These are phyloP conservation scores for Chondrilla cf. caribensis DNA, from an alignment of 37 sponge, comb jelly and placozoan genomes.

Conservation along the genomic window DNA sequence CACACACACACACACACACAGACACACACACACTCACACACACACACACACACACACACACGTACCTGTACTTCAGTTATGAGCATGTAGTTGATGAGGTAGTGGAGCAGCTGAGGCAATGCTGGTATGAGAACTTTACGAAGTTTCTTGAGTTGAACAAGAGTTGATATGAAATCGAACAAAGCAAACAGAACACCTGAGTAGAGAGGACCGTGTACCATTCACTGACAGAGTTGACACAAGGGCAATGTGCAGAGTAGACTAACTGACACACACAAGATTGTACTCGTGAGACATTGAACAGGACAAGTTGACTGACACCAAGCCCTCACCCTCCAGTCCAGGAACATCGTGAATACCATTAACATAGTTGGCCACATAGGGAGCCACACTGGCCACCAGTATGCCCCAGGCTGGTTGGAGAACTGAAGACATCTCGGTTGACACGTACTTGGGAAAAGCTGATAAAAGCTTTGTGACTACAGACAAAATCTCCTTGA, in stretches of 20 bases:
- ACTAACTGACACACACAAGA: background rate
- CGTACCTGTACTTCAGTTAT: conserved; percentile 60
- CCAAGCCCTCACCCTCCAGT: conserved; percentile 11
- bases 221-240: background rate
- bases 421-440: conserved; percentile 32
- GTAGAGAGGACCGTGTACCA: background rate
- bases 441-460: conserved; percentile 44
- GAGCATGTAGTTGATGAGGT: conserved; percentile 63
- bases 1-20: background rate
- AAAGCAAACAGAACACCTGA: conserved; percentile 42
- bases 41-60: background rate
- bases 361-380: background rate
- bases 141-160: conserved; percentile 25
- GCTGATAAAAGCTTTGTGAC: conserved; percentile 40
- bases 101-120: conserved; percentile 47
- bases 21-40: too few relatives aligned
- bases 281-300: background rate
- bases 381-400: conserved; percentile 26
- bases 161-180: conserved; percentile 61
- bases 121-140: conserved; percentile 49
- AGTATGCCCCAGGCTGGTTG: conserved; percentile 64
- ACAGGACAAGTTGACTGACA: background rate
- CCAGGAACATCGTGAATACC: background rate
- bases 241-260: background rate
- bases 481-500: conserved; percentile 54